phyloP scores from a whole-genome alignment of 2,113 vertebrate genomes.

The Oncorhynchus mykiss region DNA sequence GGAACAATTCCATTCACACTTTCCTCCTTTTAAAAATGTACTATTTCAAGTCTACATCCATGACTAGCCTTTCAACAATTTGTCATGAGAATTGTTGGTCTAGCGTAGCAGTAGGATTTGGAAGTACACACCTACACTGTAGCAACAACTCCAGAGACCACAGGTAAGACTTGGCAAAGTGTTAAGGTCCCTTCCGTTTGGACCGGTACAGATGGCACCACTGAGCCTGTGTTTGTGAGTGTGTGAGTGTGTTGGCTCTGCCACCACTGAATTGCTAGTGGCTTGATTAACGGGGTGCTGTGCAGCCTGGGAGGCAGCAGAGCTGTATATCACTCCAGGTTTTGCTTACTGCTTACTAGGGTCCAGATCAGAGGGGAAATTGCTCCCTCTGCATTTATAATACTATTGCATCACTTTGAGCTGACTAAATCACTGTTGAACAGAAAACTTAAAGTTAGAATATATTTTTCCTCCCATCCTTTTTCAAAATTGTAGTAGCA shows the following conservation, averaged over 20 bases:
- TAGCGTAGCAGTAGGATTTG: too few relatives aligned
- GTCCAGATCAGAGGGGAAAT: not conserved
- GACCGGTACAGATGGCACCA: too few relatives aligned
- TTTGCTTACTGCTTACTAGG: conserved; percentile 11
- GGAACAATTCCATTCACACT: too few relatives aligned
- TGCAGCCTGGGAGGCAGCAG: conserved; percentile 21
- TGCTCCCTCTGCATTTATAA: conserved; percentile 10
- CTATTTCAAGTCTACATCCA: too few relatives aligned
- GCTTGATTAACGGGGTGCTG: conserved; percentile 28
- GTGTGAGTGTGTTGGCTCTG: conserved; percentile 19
- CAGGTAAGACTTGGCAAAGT: too few relatives aligned
- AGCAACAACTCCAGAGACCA: too few relatives aligned
- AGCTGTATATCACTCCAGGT: conserved; percentile 9
- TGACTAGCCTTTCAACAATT: too few relatives aligned
- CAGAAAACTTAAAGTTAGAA: not conserved
- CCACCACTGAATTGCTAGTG: conserved; percentile 21
- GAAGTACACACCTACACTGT: too few relatives aligned
- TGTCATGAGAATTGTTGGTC: too few relatives aligned
- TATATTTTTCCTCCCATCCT: not conserved
- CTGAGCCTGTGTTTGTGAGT: not conserved
- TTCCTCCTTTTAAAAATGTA: too few relatives aligned
- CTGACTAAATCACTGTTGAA: not conserved
- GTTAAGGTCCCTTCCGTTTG: too few relatives aligned
- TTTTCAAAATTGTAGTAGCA: not conserved
- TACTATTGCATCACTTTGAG: conserved; percentile 1